These are phyloP conservation scores for Leptestheria dahalacensis DNA, from an alignment of 1,140 invertebrate species.

Conservation along the genomic window DNA sequence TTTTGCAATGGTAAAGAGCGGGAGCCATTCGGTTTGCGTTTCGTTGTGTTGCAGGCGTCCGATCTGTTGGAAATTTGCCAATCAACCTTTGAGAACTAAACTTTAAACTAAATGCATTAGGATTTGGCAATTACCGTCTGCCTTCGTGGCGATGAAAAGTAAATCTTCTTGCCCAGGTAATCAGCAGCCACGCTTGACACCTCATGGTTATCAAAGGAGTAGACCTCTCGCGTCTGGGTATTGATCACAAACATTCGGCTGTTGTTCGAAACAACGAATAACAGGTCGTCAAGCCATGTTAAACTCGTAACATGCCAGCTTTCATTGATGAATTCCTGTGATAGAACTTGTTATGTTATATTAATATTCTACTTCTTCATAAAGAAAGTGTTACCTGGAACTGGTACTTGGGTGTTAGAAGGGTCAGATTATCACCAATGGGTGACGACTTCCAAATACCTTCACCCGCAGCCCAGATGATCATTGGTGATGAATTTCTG, in stretches of 20 bases:
- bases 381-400: slow-evolving; percentile 24
- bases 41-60: slow-evolving; percentile 47
- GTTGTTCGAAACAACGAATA: slow-evolving; percentile 57
- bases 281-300: slow-evolving; percentile 46
- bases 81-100: background rate
- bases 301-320: slow-evolving; percentile 41
- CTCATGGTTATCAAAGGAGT: slow-evolving; percentile 42
- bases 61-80: too few relatives aligned
- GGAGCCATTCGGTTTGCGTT: slow-evolving; percentile 52
- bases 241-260: slow-evolving; percentile 54
- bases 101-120: slow-evolving; percentile 11
- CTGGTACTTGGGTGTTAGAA: slow-evolving; percentile 40
- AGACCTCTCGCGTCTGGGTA: slow-evolving; percentile 38
- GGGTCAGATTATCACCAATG: slow-evolving; percentile 49
- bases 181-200: slow-evolving; percentile 68
- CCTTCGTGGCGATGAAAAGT: slow-evolving; percentile 74
- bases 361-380: background rate
- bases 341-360: background rate
- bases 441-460: slow-evolving; percentile 55
- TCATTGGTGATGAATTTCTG: slow-evolving; percentile 35
- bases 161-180: slow-evolving; percentile 72
- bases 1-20: slow-evolving; percentile 56
- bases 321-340: background rate
- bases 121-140: slow-evolving; percentile 29
- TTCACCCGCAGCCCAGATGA: slow-evolving; percentile 53